Evolutionary conservation across 2,888 invertebrate species (phyloP), one percentile per base, ranked within the genome.

Genomic region (Chloroclystis v-ata): DNA sequence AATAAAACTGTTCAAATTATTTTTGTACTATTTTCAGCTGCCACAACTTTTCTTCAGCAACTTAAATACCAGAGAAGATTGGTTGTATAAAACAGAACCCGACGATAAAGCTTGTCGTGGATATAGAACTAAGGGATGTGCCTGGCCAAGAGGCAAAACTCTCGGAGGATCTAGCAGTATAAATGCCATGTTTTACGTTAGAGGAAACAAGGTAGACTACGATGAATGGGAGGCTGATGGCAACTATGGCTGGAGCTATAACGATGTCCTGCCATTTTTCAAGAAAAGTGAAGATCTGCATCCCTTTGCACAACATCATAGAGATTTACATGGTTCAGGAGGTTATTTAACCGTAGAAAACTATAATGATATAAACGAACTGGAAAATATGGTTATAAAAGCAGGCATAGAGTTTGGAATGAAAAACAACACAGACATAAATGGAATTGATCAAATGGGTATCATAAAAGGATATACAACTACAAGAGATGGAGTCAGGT

Each of bases 81-180:
- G 91, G 91, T 75, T 74, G 20, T 91, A 90, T 61, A 81, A 78
- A 57, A 85, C 89, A 0, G 78, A 89, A 56, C 85, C 85, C 1
- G 73, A 82, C 56, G 69, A 81, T 12, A 70, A 75, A 12, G 70
- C 72, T 39, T 86, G 89, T 30, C 80, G 78, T 54, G 72, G 79
- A 32, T 86, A 86, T 38, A 75, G 63, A 57, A 59, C 52, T 16
- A 65, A 75, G 39, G 53, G 74, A n/a, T 81, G 81, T 38, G 72
- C 77, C 0, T 91, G 91, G 91, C 89, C 92, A 1, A 78, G 91
- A 28, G 93, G 93, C 0, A 92, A 91, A 61, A 79, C 88, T 42
- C 72, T 91, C 51, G 91, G 91, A 37, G 91, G 91, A 1, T 81
- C 82, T 3, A 90, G 91, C 25, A 81, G 84, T n/a, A 75, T 90